These are phyloP conservation scores for Geotrupes spiniger DNA, from an alignment of 2,888 invertebrate genomes.

Conservation along the genomic window DNA sequence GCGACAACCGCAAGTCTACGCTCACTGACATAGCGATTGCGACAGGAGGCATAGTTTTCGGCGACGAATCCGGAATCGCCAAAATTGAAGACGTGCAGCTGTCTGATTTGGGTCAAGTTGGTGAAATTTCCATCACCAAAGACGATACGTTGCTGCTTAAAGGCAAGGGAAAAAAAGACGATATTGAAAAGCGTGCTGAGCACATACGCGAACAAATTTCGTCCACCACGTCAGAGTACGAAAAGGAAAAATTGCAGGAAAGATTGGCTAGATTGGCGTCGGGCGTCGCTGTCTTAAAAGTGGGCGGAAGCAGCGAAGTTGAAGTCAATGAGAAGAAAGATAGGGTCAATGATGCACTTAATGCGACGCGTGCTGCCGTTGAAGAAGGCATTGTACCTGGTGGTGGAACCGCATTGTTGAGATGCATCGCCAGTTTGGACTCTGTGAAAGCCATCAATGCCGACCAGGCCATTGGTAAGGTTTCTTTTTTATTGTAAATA, in stretches of 20 bases:
- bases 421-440: conserved; percentile 46
- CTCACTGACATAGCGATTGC: conserved; percentile 52
- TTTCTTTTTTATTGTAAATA: no score
- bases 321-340: conserved; percentile 55
- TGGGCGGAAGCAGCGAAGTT: conserved; percentile 53
- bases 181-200: conserved; percentile 48
- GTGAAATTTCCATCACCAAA: conserved; percentile 52
- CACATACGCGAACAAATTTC: conserved; percentile 51
- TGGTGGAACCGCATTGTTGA: conserved; percentile 52
- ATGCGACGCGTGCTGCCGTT: conserved; percentile 53
- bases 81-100: conserved; percentile 50
- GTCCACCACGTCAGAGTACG: conserved; percentile 51
- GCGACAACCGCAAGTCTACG: conserved; percentile 53
- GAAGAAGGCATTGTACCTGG: conserved; percentile 55
- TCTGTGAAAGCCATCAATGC: conserved; percentile 43
- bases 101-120: conserved; percentile 50
- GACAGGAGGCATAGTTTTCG: conserved; percentile 51
- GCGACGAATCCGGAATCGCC: conserved; percentile 50
- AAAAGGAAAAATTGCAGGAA: conserved; percentile 53
- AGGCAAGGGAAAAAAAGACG: conserved; percentile 48
- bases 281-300: conserved; percentile 53
- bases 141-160: conserved; percentile 52
- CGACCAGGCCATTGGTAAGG: conserved; percentile 49
- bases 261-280: conserved; percentile 51
- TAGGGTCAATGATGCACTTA: conserved; percentile 52